Conservation (phyloP, 2,113 vertebrate genomes). For the Eonycteris spelaea region DNA sequence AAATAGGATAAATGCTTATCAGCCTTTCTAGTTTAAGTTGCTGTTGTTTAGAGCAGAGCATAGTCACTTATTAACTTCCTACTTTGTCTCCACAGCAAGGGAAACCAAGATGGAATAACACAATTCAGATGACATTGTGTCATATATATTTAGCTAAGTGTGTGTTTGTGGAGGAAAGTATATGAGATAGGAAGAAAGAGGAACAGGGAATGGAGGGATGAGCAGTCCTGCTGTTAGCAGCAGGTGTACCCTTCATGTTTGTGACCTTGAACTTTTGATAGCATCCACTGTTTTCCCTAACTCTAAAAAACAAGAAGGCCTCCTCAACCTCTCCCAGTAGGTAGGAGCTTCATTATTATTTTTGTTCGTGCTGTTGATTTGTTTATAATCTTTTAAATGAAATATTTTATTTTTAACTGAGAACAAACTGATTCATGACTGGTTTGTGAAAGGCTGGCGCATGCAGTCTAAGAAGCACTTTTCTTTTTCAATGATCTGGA, state of each 20-base stretch:
- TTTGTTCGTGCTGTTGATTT: background rate
- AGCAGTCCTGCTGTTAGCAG: background rate
- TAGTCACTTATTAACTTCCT: background rate
- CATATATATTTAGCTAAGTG: background rate
- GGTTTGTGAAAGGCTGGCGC: background rate
- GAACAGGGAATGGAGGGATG: fast-evolving
- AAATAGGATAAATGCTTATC: background rate
- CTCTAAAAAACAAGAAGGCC: background rate
- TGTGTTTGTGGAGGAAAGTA: fast-evolving
- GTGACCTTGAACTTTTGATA: background rate
- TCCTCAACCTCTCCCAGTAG: background rate
- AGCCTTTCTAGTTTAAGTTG: background rate
- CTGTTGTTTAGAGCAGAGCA: background rate
- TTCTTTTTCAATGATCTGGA: background rate
- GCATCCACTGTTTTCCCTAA: background rate
- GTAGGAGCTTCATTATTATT: background rate
- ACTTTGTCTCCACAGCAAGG: background rate
- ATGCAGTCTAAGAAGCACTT: background rate
- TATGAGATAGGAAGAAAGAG: fast-evolving
- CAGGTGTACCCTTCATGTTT: background rate
- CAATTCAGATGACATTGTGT: background rate
- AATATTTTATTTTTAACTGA: background rate
- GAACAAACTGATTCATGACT: background rate
- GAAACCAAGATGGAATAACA: background rate
- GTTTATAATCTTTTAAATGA: background rate